These are phyloP conservation scores for Patiria miniata DNA, from an alignment of 35 echinoderm and acorn worm species.

Conservation along the genomic window DNA sequence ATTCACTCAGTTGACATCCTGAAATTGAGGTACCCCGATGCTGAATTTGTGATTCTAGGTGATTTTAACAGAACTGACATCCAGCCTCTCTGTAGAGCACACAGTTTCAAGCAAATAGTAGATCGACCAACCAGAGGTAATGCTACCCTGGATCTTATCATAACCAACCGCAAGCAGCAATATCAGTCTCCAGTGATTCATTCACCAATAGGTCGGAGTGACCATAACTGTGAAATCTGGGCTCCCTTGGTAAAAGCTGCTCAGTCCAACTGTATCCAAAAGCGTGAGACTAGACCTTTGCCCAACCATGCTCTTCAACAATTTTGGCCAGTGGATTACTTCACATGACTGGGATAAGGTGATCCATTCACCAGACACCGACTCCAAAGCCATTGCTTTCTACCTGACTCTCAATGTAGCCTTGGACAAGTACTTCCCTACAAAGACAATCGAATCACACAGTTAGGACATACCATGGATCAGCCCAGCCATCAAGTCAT, in stretches of 20 bases:
- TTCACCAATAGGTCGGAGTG: neutral
- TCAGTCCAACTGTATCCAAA: neutral
- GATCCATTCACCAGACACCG: no score
- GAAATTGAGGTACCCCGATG: neutral
- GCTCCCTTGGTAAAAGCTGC: neutral
- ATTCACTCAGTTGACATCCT: constrained; percentile 10
- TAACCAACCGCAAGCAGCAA: neutral
- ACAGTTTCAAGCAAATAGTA: neutral
- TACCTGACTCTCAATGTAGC: neutral
- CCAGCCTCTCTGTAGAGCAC: neutral
- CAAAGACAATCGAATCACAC: neutral
- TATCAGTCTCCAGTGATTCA: neutral
- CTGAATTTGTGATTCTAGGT: constrained; percentile 23
- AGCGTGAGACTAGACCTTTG: neutral
- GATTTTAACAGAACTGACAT: constrained; percentile 47
- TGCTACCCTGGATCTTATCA: neutral
- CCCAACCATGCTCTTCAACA: neutral
- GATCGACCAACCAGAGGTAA: constrained; percentile 5
- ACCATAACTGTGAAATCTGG: constrained; percentile 18
- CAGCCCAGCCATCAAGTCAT: neutral
- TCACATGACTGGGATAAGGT: neutral
- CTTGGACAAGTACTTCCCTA: neutral
- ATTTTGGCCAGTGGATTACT: constrained; percentile 48
- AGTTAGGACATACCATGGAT: neutral
- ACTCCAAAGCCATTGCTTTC: neutral